Percentiles rank a stretch among this genome's conserved stretches.
These are phyloP conservation scores for Dioctria linearis DNA, from an alignment of 2,888 invertebrate genomes.

Conservation along the genomic window DNA sequence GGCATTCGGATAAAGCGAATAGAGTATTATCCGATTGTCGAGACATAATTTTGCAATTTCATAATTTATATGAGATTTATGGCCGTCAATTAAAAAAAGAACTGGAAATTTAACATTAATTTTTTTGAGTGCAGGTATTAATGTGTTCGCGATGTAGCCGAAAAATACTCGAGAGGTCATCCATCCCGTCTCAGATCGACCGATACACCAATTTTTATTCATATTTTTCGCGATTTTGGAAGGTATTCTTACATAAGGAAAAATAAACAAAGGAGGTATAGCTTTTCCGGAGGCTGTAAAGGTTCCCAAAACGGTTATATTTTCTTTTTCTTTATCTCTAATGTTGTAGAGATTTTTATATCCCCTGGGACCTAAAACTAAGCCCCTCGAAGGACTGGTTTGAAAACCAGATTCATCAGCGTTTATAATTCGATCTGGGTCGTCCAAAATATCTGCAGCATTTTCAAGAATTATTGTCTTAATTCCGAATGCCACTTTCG, in stretches of 20 bases:
- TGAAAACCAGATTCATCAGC: background rate
- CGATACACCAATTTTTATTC: background rate
- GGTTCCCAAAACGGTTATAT: background rate
- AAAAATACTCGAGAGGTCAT: background rate
- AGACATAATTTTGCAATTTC: too few relatives aligned
- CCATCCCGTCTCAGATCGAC: background rate
- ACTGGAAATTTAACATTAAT: too few relatives aligned
- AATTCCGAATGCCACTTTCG: too few relatives aligned
- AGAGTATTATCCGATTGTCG: too few relatives aligned
- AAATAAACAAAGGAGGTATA: background rate
- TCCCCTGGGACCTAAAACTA: background rate
- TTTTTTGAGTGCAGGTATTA: too few relatives aligned
- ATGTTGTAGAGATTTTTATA: background rate
- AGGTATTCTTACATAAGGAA: background rate
- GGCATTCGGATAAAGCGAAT: too few relatives aligned
- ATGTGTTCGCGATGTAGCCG: too few relatives aligned
- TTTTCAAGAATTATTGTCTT: too few relatives aligned
- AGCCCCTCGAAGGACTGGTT: background rate
- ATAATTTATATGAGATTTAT: too few relatives aligned
- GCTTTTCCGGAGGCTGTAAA: background rate
- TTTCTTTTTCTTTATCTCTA: slow-evolving; percentile 3
- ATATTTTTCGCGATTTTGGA: background rate
- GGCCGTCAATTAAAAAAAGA: too few relatives aligned
- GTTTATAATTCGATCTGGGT: too few relatives aligned
- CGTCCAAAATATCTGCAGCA: too few relatives aligned